Evolutionary conservation across 2,888 invertebrate genomes (phyloP), one percentile per base, ranked within the genome.

Genomic region (Orthonevra nobilis): DNA sequence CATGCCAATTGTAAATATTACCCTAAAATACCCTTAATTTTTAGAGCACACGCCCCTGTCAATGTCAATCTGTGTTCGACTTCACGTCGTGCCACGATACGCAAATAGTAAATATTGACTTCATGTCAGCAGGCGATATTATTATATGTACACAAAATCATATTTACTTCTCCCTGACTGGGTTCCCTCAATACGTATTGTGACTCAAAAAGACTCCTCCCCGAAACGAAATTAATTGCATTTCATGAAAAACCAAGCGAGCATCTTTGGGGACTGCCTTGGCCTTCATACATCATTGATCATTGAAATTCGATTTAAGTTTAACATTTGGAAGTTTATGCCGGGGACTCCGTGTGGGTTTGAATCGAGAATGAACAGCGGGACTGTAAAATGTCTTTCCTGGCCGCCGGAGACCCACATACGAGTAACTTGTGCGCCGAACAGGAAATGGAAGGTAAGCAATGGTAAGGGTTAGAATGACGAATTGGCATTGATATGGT

Each of bases 271-370:
- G 44, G 14, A 60, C 44, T 69, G 60, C 50, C 42, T 68, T 23
- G 3, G 5, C 23, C 23, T 23, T 48, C 66, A 14, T 46, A 12
- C 50, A 40, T 63, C 42, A 28, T 50, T 70, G 60, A 52, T 60
- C 34, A 42, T 60, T 40, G 44, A 42, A 69, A 58, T 70, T 70
- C 60, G 44, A 70, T 70, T 70, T 50, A 61, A 70, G 50, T 60
- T 60, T 60, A 28, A 36, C 50, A 34, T 44, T 44, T 23, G 40
- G 6, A 28, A 28, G 14, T 26, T 2, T 2, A 10, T 17, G 26
- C 9, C 12, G 2, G 15, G 2, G 46, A 32, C 32, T 26, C 3
- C 23, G 17, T 17, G 28, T 17, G n/a, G n/a, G n/a, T n/a, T 26
- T 1, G 23, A 40, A 19, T 20, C 19, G n/a, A 15, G 26, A 46